These are phyloP conservation scores for Athalia cordata DNA, from an alignment of 2,888 invertebrate genomes.

Conservation along the genomic window DNA sequence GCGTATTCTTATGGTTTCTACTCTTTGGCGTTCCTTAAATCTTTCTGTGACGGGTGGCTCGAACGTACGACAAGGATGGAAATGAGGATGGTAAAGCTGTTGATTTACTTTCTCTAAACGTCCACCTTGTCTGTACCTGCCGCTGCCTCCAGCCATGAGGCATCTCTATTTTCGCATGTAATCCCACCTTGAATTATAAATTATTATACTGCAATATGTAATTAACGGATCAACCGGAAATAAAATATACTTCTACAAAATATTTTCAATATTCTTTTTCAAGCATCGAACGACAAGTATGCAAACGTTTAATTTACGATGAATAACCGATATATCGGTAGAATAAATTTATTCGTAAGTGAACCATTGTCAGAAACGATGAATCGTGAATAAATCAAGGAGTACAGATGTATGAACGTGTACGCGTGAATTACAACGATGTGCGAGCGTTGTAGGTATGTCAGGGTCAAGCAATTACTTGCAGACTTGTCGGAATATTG, in stretches of 20 bases:
- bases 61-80: constrained; percentile 54
- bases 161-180: constrained; percentile 68
- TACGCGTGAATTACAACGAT: too few species aligned
- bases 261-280: too few species aligned
- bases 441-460: not conserved
- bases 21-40: constrained; percentile 60
- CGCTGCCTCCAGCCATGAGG: constrained; percentile 70
- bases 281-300: too few species aligned
- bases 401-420: not conserved
- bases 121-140: constrained; percentile 65
- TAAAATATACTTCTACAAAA: too few species aligned
- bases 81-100: constrained; percentile 59
- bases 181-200: constrained; percentile 59
- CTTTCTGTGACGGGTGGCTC: constrained; percentile 57
- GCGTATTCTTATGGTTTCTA: constrained; percentile 58
- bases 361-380: not conserved
- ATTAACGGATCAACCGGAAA: too few species aligned
- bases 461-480: constrained; percentile 11
- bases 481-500: not conserved
- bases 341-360: not conserved
- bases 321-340: not conserved
- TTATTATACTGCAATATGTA: too few species aligned
- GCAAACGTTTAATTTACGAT: too few species aligned
- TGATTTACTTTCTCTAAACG: constrained; percentile 65
- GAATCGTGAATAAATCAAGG: constrained; percentile 1